Evolutionary conservation across 2,888 invertebrate species (phyloP).

Genomic region (Poecilobothrus nobilitatus): DNA sequence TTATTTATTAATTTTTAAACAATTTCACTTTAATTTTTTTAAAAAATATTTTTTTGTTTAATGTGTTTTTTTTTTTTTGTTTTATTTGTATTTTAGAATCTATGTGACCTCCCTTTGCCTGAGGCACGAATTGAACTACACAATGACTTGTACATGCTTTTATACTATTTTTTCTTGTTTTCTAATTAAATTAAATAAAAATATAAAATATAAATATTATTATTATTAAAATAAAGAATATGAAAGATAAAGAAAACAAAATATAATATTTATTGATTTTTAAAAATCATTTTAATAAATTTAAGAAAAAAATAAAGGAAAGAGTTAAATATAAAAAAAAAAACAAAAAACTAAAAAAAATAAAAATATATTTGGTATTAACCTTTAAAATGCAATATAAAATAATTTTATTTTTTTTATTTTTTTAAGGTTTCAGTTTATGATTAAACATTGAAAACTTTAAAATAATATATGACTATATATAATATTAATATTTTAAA

Average conservation of each 20-base stretch:
- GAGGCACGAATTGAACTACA: not conserved
- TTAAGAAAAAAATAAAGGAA: not conserved
- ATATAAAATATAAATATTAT: not conserved
- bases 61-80: not conserved
- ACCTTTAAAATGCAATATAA: not conserved
- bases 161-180: not conserved
- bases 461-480: too few relatives aligned
- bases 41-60: too few relatives aligned
- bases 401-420: not conserved
- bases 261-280: not conserved
- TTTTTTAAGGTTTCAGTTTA: not conserved
- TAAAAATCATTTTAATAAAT: not conserved
- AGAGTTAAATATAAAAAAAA: constrained; percentile 1
- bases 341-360: not conserved
- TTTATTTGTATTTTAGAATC: not conserved
- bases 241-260: not conserved
- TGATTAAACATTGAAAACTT: not conserved
- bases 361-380: not conserved
- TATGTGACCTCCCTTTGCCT: constrained; percentile 9
- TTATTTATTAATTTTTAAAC: too few relatives aligned
- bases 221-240: not conserved
- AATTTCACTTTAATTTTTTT: not conserved
- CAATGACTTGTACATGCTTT: not conserved
- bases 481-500: too few relatives aligned
- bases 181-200: not conserved